Conservation (phyloP, 2,113 vertebrate species). For the Daboia siamensis region DNA sequence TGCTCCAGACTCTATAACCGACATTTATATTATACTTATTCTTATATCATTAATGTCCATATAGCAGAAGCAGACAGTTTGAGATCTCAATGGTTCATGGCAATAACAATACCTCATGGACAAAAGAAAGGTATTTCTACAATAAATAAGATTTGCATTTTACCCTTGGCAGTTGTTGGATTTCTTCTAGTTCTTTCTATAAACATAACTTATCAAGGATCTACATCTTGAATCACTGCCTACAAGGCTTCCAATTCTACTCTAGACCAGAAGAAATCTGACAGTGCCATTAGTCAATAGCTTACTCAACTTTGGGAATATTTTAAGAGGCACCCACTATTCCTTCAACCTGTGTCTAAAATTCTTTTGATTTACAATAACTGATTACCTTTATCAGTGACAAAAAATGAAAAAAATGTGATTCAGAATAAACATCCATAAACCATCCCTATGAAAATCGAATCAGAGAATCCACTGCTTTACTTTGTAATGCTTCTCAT, state of each 20-base stretch:
- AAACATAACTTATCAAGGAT: not conserved
- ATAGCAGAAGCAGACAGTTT: not conserved
- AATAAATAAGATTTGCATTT: not conserved
- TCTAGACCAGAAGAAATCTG: not conserved
- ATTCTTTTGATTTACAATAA: not conserved
- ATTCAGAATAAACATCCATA: not conserved
- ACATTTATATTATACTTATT: constrained; percentile 40
- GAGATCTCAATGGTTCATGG: not conserved
- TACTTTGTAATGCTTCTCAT: not conserved
- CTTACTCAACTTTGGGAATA: not conserved
- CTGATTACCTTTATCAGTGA: not conserved
- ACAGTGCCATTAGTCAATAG: not conserved
- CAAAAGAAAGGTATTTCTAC: not conserved
- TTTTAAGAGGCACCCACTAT: not conserved
- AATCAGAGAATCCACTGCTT: not conserved
- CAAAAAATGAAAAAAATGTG: not conserved
- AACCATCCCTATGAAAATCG: not conserved
- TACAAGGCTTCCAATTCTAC: not conserved
- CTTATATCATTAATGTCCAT: not conserved
- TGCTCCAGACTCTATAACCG: not conserved
- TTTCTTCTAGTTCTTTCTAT: not conserved
- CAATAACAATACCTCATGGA: not conserved
- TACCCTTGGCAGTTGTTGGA: not conserved
- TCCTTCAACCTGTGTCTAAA: not conserved
- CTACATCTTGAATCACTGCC: not conserved